Evolutionary conservation across 2,113 vertebrate genomes (phyloP).

Genomic region (Xiphorhynchus elegans): DNA sequence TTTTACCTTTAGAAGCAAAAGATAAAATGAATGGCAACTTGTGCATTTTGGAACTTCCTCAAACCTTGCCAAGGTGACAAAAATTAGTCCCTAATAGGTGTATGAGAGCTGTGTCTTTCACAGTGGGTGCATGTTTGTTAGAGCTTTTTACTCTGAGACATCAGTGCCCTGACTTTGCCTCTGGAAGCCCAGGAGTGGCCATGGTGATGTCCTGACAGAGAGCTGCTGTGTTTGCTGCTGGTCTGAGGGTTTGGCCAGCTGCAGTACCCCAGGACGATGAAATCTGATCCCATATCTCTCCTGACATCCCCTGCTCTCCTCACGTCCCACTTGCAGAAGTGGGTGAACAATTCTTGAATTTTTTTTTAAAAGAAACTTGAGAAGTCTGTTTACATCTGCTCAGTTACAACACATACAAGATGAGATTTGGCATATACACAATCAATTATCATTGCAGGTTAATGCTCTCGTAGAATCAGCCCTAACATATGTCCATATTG

Average conservation of each 20-base stretch:
- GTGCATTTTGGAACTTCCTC: background rate
- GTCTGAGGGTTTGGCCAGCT: background rate
- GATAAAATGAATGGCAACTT: background rate
- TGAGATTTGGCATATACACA: background rate
- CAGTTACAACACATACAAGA: background rate
- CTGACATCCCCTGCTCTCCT: background rate
- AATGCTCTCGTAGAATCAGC: background rate
- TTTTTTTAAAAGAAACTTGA: background rate
- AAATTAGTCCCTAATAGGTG: background rate
- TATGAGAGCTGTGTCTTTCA: background rate
- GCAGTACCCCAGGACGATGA: background rate
- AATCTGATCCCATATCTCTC: background rate
- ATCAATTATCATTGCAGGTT: background rate
- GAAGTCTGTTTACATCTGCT: background rate
- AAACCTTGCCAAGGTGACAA: background rate
- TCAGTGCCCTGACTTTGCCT: background rate
- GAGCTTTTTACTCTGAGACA: background rate
- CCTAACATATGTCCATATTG: background rate
- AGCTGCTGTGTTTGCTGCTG: background rate
- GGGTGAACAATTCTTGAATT: accelerated
- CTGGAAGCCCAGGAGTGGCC: background rate
- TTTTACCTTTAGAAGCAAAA: background rate
- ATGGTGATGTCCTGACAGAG: background rate
- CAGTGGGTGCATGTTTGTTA: background rate
- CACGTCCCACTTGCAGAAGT: background rate